A percentile compares a stretch with the other conserved stretches of the same genome.
These are phyloP conservation scores for Patella vulgata DNA, from an alignment of 1,140 invertebrate species.

Conservation along the genomic window DNA sequence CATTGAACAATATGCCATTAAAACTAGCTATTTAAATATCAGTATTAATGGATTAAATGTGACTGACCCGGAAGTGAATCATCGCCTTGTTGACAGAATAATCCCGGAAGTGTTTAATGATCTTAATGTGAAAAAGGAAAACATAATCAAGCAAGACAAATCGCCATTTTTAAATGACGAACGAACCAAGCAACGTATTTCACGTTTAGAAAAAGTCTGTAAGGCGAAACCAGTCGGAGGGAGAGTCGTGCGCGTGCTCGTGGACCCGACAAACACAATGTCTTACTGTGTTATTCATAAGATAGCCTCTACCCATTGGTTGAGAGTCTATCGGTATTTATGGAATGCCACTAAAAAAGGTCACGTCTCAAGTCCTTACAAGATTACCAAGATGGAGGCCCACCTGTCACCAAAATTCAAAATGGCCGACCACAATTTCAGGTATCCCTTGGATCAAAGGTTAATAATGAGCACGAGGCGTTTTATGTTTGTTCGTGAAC, in stretches of 20 bases:
- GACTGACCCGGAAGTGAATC: no score
- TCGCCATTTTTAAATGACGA: no score
- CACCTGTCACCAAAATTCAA: constrained; percentile 13
- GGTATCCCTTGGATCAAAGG: not conserved
- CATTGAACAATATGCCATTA: no score
- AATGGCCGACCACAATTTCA: constrained; percentile 10
- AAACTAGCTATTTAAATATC: no score
- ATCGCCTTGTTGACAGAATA: no score
- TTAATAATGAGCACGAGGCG: constrained; percentile 14
- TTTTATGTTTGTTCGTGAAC: constrained; percentile 25
- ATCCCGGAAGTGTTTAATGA: no score
- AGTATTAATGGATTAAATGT: no score
- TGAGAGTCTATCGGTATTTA: constrained; percentile 23
- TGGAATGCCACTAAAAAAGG: constrained; percentile 9
- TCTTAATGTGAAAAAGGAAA: no score
- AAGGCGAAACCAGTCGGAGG: not conserved
- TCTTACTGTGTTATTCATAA: constrained; percentile 25
- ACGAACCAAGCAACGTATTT: no score
- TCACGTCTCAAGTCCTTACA: constrained; percentile 1
- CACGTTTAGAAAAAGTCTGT: no score
- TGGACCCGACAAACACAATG: not conserved
- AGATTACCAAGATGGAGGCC: constrained; percentile 18
- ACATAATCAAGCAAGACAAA: no score
- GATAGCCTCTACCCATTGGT: constrained; percentile 26
- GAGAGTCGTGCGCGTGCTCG: not conserved